A percentile compares a stretch with the other conserved stretches of the same genome.
Evolutionary conservation across 37 sponge, comb jelly and placozoan species (phyloP).

Genomic region (Dysidea cf. avara): DNA sequence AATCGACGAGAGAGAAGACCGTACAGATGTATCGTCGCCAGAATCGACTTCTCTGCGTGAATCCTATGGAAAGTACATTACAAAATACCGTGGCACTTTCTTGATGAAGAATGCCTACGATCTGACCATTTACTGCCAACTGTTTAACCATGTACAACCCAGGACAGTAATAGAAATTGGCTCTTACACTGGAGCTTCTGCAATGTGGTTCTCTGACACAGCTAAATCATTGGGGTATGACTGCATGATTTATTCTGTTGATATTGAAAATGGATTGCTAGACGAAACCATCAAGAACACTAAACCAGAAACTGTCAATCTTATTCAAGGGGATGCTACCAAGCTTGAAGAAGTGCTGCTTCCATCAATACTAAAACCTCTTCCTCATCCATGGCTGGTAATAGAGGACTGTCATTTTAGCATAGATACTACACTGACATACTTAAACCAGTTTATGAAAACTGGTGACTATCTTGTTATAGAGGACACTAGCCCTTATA

Average conservation of each 20-base stretch:
- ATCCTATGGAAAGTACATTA: constrained; percentile 20
- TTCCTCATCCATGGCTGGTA: constrained; percentile 52
- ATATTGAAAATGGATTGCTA: constrained; percentile 38
- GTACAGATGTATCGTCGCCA: constrained; percentile 26
- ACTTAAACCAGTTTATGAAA: constrained; percentile 41
- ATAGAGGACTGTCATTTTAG: constrained; percentile 65
- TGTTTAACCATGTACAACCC: constrained; percentile 45
- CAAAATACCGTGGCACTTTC: constrained; percentile 10
- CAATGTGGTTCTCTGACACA: constrained; percentile 59
- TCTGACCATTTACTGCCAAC: constrained; percentile 16
- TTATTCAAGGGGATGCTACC: constrained; percentile 44
- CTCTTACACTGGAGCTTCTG: constrained; percentile 16
- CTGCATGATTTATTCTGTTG: constrained; percentile 36
- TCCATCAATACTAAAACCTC: constrained; percentile 10
- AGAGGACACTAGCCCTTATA: constrained; percentile 52
- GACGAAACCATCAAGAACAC: constrained; percentile 4
- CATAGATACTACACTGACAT: constrained; percentile 16
- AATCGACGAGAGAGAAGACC: constrained; percentile 56
- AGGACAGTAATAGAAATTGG: constrained; percentile 66
- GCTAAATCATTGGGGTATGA: constrained; percentile 14
- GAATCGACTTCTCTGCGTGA: neutral
- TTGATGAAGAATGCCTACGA: constrained; percentile 39
- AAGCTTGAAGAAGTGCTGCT: constrained; percentile 48
- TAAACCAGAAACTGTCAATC: constrained; percentile 45
- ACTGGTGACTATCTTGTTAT: constrained; percentile 56